A percentile compares a stretch with the other conserved stretches of the same genome.
These are phyloP conservation scores for Leptothorax acervorum DNA, from an alignment of 2,888 invertebrate species.

Conservation along the genomic window DNA sequence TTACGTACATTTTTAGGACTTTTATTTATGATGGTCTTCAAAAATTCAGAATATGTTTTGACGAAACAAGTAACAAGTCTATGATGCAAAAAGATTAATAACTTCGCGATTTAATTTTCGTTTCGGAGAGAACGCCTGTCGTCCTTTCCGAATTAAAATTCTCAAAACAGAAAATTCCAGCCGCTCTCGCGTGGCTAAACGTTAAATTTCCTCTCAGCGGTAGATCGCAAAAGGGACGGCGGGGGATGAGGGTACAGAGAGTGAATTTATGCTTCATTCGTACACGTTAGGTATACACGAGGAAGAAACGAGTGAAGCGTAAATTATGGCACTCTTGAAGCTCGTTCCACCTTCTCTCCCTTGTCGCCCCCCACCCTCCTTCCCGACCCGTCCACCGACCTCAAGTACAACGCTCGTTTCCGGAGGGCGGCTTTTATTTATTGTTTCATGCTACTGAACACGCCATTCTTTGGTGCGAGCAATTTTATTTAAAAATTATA, in stretches of 20 bases:
- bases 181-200: constrained; percentile 72
- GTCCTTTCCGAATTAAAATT: not conserved
- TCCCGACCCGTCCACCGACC: constrained; percentile 32
- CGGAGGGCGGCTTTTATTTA: constrained; percentile 74
- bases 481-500: constrained; percentile 68
- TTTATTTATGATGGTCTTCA: too few relatives aligned
- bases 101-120: too few relatives aligned
- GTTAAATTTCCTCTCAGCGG: constrained; percentile 72
- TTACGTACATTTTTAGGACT: too few relatives aligned
- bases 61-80: not conserved
- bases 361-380: not conserved
- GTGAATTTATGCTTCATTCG: constrained; percentile 82
- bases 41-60: not conserved
- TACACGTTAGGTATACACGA: constrained; percentile 78
- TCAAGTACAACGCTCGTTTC: constrained; percentile 50
- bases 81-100: not conserved
- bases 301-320: constrained; percentile 79
- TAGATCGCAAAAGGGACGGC: constrained; percentile 28
- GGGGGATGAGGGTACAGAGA: constrained; percentile 14
- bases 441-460: constrained; percentile 68
- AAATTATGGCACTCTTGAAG: constrained; percentile 81
- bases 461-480: constrained; percentile 58
- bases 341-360: constrained; percentile 57
- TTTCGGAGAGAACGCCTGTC: too few relatives aligned
- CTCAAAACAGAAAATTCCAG: constrained; percentile 25